Evolutionary conservation across 2,797 vertebrate species (phyloP), one percentile per base, ranked within the genome.

Genomic region (Pempheris klunzingeri): DNA sequence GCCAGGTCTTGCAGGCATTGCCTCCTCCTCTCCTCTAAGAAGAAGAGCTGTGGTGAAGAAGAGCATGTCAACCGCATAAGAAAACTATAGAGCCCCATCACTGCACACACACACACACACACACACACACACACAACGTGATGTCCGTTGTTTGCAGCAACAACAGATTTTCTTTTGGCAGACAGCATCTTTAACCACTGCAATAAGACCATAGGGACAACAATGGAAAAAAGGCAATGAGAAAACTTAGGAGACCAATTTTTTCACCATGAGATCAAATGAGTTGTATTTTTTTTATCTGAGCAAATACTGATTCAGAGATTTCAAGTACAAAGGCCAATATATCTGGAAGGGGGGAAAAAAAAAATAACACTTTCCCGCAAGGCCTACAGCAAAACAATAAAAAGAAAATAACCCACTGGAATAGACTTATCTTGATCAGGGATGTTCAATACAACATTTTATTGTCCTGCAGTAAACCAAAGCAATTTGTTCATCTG

Each of bases 1-100:
- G 98, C 98, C 80, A 99, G 92, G 86, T 98, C 96, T 74, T 99
- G 94, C 57, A 99, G 91, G 22, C 97, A 96, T 34, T 95, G 95
- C 85, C 96, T 97, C 80, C 98, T 95, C 80, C 95, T 92, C 70
- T 99, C 97, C 93, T 99, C 98, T 53, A 99, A 86, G 78, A 95
- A 96, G 93, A 99, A 99, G 63, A 99, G 96, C 98, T 99, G 76
- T 5, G 34, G 28, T 20, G 54, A 68, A 63, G 52, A 49, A 11
- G 18, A 44, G 4, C 54, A 15, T 34, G 63, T 32, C 8, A 49
- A 63, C 0, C 4, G 10, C 59, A 34, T 20, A 14, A 52, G 41
- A n/a, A n/a, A 7, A 62, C 26, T 22, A 22, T n/a, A 62, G 34
- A 43, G 22, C 32, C 28, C 18, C 26, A 13, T 34, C 22, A 7